Conservation (phyloP, 1,140 invertebrate species). For the Drosophila ironensis region DNA sequence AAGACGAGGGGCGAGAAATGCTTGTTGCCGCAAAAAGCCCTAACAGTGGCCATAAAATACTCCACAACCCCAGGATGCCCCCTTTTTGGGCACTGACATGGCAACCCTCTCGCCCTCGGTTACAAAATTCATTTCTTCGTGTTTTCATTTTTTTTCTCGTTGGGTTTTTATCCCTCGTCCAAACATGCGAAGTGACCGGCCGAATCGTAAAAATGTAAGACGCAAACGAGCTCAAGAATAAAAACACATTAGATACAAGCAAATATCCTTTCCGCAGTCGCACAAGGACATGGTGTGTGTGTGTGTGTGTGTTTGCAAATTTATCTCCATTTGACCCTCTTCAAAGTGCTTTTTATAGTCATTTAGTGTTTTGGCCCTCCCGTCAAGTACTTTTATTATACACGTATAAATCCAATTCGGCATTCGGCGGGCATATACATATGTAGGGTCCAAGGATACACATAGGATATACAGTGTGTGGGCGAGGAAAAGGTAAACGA, state of each 20-base stretch:
- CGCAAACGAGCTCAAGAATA: conserved; percentile 77
- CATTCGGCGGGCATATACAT: conserved; percentile 41
- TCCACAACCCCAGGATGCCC: conserved; percentile 16
- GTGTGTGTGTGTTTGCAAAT: conserved; percentile 57
- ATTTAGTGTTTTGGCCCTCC: conserved; percentile 81
- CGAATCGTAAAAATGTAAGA: conserved; percentile 78
- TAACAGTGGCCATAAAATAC: conserved; percentile 75
- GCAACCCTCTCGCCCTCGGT: conserved; percentile 43
- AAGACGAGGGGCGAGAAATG: conserved; percentile 41
- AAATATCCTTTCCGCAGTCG: conserved; percentile 71
- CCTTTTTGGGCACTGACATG: conserved; percentile 32
- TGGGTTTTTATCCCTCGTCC: conserved; percentile 57
- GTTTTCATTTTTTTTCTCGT: background rate
- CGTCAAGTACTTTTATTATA: conserved; percentile 81
- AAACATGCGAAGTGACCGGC: conserved; percentile 62
- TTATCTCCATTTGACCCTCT: conserved; percentile 82
- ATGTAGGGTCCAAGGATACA: conserved; percentile 30
- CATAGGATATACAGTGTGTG: conserved; percentile 8
- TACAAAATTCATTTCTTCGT: too few species aligned
- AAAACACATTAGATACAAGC: conserved; percentile 80
- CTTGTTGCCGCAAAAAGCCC: conserved; percentile 54
- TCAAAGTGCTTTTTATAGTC: conserved; percentile 82
- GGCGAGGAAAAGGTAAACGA: conserved; percentile 36
- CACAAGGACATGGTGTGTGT: conserved; percentile 14
- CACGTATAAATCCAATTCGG: conserved; percentile 81